Evolutionary conservation across 2,113 vertebrate genomes (phyloP).

Genomic region (Baryphthengus martii): DNA sequence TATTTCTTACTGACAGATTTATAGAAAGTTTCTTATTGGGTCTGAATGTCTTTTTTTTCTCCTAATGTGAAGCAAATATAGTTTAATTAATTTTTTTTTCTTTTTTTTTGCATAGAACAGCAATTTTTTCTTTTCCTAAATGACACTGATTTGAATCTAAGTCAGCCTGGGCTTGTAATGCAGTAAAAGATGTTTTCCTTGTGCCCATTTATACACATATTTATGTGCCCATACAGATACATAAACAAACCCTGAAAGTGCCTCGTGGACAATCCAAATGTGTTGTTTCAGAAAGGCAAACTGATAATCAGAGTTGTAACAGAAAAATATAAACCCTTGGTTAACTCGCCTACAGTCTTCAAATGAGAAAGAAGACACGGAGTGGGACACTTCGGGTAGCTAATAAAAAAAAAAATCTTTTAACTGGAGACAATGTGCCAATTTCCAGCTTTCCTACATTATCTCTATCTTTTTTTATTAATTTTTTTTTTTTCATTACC

Average conservation of each 20-base stretch:
- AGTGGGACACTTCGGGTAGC: background rate
- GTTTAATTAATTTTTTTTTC: too few species aligned
- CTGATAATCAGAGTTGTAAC: background rate
- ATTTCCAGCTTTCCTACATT: background rate
- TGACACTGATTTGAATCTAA: background rate
- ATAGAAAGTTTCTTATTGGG: background rate
- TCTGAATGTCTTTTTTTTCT: background rate
- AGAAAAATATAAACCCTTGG: background rate
- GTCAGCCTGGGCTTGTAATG: background rate
- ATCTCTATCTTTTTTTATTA: too few species aligned
- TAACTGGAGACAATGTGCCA: background rate
- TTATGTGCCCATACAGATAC: background rate
- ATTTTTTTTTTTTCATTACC: too few species aligned
- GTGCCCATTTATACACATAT: background rate
- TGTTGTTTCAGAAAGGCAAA: background rate
- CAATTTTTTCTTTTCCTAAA: background rate
- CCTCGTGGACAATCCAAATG: background rate
- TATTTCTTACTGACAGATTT: background rate
- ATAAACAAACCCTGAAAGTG: background rate
- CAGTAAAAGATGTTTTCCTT: background rate
- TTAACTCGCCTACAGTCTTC: background rate
- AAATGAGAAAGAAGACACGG: background rate
- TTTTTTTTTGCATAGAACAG: background rate
- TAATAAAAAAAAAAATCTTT: background rate
- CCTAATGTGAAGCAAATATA: rapidly evolving